phyloP scores from a whole-genome alignment of 2,113 vertebrate species.

The Callorhinus ursinus region DNA sequence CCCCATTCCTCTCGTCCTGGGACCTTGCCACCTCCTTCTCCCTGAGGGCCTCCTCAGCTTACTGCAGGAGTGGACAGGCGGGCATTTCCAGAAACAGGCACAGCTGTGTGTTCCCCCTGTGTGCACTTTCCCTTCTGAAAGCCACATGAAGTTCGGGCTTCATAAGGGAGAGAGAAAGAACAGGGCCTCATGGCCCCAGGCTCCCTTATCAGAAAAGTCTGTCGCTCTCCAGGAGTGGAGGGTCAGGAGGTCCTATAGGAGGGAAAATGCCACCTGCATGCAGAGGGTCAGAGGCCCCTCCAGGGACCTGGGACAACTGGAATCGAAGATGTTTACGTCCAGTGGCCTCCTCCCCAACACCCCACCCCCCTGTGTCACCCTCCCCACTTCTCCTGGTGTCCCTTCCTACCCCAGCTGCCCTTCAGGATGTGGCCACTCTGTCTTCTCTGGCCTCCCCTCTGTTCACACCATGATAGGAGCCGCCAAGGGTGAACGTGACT shows the following conservation, averaged over 20 bases:
- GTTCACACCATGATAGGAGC: not conserved
- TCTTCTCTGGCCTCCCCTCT: not conserved
- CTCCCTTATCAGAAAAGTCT: not conserved
- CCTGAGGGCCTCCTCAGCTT: not conserved
- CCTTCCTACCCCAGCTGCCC: not conserved
- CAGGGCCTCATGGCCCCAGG: accelerated
- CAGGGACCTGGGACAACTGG: not conserved
- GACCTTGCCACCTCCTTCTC: not conserved
- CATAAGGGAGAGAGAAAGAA: accelerated
- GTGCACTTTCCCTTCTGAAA: not conserved
- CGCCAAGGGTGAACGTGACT: accelerated
- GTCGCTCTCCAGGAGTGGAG: not conserved
- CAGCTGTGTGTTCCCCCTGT: accelerated
- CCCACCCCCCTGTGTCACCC: not conserved
- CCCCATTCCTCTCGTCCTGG: not conserved
- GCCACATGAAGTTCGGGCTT: not conserved
- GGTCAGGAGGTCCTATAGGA: not conserved
- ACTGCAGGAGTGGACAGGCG: accelerated
- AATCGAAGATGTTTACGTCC: not conserved
- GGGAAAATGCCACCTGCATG: not conserved
- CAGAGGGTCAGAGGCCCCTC: not conserved
- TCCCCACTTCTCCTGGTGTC: not conserved
- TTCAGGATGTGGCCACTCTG: too few relatives aligned
- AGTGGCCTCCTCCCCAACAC: not conserved
- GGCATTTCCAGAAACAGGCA: not conserved